Base-by-base conservation (phyloP, 2,888 invertebrate genomes). In the Macrophya alboannulata region DNA sequence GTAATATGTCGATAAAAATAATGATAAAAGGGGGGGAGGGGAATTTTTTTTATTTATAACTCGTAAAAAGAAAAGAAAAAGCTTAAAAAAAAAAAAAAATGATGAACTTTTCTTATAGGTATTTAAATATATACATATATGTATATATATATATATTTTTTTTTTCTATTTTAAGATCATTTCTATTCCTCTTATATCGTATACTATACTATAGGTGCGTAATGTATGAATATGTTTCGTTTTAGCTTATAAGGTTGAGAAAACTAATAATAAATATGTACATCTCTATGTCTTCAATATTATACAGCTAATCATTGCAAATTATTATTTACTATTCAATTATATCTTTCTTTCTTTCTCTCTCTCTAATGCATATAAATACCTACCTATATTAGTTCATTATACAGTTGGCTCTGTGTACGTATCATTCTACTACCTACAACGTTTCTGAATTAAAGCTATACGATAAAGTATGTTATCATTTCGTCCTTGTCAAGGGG, bases 231-330 rank as follows among this genome's bases (percentile, higher is more conserved):
- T 71, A 40, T 71, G 40, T 71, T 71, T 71, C 40, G 31, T 71
- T 40, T n/a, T 71, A 71, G 37, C 6, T 40, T 71, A 71, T 71
- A 71, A 71, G 17, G 37, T 37, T 71, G 71, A 17, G 31, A 71
- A 71, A 71, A 40, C 12, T 40, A 17, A 71, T 71, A 71, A 71
- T 71, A 71, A 71, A 71, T 71, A 71, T 71, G 71, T 71, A 71
- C 9, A 71, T 71, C 71, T 72, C 21, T 72, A 72, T 72, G 72
- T 72, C 72, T 43, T 72, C 72, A 45, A 72, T 72, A 72, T 72
- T 72, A 72, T 45, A 72, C 45, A n/a, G 62, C 62, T 62, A 62
- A 62, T 62, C 25, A 62, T 62, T 62, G 25, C 12, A 62, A 25
- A 3, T 51, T 10, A 51, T 40, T 71, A 17, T 31, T 71, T 71